Conservation (phyloP, 2,888 invertebrate genomes). For the Spatulosminthurus flaviceps region DNA sequence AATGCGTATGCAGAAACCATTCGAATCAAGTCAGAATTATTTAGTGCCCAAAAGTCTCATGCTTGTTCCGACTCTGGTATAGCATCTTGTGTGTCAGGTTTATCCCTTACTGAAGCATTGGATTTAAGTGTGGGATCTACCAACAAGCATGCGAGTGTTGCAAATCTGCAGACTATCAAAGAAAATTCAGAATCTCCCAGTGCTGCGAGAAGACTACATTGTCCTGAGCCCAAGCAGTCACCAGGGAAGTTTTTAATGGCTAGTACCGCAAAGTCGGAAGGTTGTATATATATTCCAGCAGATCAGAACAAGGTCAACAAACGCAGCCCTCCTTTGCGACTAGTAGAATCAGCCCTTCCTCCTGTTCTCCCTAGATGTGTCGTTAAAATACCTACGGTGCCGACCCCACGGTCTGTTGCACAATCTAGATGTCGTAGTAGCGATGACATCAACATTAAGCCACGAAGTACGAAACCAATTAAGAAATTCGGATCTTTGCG, state of each 20-base stretch:
- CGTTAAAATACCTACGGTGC: neutral
- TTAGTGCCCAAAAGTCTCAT: neutral
- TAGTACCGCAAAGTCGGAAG: neutral
- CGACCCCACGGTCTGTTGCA: neutral
- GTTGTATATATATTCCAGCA: neutral
- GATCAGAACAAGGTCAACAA: neutral
- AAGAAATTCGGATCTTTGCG: slow-evolving; percentile 10
- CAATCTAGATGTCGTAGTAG: neutral
- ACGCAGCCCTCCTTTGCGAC: slow-evolving; percentile 29
- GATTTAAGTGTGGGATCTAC: slow-evolving; percentile 28
- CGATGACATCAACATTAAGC: neutral
- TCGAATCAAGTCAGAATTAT: neutral
- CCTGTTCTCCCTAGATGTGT: neutral
- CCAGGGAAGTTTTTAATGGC: neutral
- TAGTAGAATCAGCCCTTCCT: neutral
- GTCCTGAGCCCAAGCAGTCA: neutral
- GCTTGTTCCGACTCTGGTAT: neutral
- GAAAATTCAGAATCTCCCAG: slow-evolving; percentile 2
- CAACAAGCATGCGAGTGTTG: neutral
- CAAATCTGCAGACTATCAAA: neutral
- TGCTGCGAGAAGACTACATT: neutral
- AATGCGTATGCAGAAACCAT: neutral
- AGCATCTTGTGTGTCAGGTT: neutral
- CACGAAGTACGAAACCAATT: neutral
- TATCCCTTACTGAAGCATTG: neutral